Base-by-base conservation (phyloP, 2,888 invertebrate genomes). In the Exephanes ischioxanthus region DNA sequence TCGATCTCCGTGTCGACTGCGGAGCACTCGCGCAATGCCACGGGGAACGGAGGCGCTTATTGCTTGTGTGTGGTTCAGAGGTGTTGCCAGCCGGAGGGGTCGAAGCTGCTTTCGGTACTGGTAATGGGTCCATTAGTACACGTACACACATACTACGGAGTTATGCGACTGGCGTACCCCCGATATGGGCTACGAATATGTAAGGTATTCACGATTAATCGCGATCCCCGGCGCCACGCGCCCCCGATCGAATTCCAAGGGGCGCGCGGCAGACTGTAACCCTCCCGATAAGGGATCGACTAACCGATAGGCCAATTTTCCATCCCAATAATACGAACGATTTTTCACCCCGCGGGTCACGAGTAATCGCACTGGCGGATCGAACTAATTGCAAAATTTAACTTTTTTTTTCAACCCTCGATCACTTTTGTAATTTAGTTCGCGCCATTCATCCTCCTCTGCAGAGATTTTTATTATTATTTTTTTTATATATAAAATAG, bases 151-250 rank as follows among this genome's bases (percentile, higher is more conserved):
- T n/a, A 70, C 63, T 79, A 68, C 71, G 3, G 87, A 86, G 90
- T 88, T 90, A 90, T 91, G 90, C 89, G 63, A 41, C 83, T 79
- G 84, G 86, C 84, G 16, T 16, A 63, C 33, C 45, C 72, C 81
- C 87, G 83, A 84, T 88, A 88, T 84, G 85, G 45, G 87, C 88
- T 90, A 90, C 91, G 90, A 91, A 88, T 90, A 91, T 90, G 90
- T 91, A 91, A 92, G 92, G 90, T 89, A 92, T 92, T 90, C 89
- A 87, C 85, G 89, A 90, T 91, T 89, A 89, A 88, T 87, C 84
- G 88, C 85, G 88, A 89, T 91, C 89, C 85, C 86, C 86, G 87
- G 26, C 55, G n/a, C 58, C 37, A 79, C 80, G 77, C 19, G 53
- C 37, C 77, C 45, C 22, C 19, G 37, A 67, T 67, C 86, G 82